Conservation (phyloP, 2,797 vertebrate species). For the Onychomys leucogaster region DNA sequence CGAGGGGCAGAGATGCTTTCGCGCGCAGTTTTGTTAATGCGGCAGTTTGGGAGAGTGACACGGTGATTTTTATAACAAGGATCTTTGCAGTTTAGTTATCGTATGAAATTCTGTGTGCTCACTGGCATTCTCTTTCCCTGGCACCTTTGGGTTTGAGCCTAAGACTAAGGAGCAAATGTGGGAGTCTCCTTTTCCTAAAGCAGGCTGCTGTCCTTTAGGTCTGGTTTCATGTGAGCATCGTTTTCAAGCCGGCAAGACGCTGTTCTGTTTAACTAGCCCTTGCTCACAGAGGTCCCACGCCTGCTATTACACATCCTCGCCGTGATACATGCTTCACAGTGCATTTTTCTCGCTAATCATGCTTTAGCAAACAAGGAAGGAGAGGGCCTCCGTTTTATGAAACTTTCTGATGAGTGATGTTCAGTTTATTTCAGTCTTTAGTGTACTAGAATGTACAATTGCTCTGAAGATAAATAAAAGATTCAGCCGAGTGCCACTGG, state of each 20-base stretch:
- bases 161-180: constrained; percentile 65
- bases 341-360: constrained; percentile 71
- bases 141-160: constrained; percentile 82
- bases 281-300: constrained; percentile 68
- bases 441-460: constrained; percentile 88
- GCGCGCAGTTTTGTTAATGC: constrained; percentile 80
- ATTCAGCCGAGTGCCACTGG: constrained; percentile 90
- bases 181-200: constrained; percentile 79
- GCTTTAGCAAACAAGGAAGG: constrained; percentile 82
- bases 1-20: constrained; percentile 84
- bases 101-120: constrained; percentile 80
- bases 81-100: constrained; percentile 87
- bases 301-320: constrained; percentile 69
- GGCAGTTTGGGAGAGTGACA: constrained; percentile 86
- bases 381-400: constrained; percentile 79
- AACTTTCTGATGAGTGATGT: constrained; percentile 89
- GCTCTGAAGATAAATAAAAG: constrained; percentile 93
- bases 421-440: constrained; percentile 89
- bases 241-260: constrained; percentile 63
- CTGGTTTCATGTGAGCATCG: constrained; percentile 77
- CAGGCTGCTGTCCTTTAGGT: constrained; percentile 79
- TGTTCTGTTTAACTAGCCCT: constrained; percentile 78
- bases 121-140: constrained; percentile 79
- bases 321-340: constrained; percentile 55
- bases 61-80: constrained; percentile 87